These are phyloP conservation scores for Yasuhikotakia modesta DNA, from an alignment of 2,797 vertebrate genomes.

Conservation along the genomic window DNA sequence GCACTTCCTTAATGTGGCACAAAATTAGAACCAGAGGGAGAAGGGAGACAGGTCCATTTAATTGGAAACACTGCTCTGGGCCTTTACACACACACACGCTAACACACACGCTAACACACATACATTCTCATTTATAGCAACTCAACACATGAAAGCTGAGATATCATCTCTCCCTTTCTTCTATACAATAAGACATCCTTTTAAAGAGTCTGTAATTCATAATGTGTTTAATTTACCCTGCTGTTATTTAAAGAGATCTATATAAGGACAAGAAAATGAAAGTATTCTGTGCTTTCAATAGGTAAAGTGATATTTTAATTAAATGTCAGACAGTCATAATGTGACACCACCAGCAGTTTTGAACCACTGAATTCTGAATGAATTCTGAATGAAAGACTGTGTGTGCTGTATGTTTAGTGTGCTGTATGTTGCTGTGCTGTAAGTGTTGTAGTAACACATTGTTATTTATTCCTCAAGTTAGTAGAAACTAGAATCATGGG, in stretches of 20 bases:
- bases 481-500: too few species aligned
- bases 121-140: conserved; percentile 17
- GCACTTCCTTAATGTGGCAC: conserved; percentile 85
- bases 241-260: conserved; percentile 80
- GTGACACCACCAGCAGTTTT: too few species aligned
- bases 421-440: too few species aligned
- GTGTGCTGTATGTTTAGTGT: too few species aligned
- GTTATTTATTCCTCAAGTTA: too few species aligned
- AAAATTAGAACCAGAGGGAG: conserved; percentile 85
- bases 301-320: too few species aligned
- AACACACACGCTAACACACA: conserved; percentile 42
- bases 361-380: too few species aligned
- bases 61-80: conserved; percentile 82
- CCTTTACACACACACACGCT: conserved; percentile 62
- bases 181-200: conserved; percentile 72
- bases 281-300: conserved; percentile 19
- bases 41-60: conserved; percentile 74
- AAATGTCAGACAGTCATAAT: too few species aligned
- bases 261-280: too few species aligned
- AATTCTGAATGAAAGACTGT: too few species aligned
- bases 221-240: conserved; percentile 84
- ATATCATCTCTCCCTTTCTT: conserved; percentile 79
- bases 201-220: conserved; percentile 58
- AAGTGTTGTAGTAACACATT: too few species aligned
- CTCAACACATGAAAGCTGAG: conserved; percentile 69